Base-by-base conservation (phyloP, 2,888 invertebrate species). In the Eretmocerus hayati region DNA sequence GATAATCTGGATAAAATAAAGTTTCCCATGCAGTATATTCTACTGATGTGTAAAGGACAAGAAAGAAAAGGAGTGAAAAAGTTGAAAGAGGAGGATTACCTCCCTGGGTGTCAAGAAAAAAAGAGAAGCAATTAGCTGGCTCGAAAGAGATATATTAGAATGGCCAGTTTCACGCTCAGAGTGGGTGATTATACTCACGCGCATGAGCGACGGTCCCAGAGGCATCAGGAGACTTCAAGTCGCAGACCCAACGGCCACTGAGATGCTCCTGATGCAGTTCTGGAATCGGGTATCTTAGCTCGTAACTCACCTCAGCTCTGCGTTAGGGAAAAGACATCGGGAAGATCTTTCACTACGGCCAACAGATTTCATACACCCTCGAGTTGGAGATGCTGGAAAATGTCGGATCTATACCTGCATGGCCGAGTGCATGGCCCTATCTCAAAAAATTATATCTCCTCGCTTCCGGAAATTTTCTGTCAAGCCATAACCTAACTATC, bases 381-480 rank as follows among this genome's bases (percentile, higher is more conserved):
- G 35, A 21, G 20, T 22, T 32, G 38, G 42, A 46, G 42, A n/a
- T 39, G 46, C 42, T 41, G 42, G 50, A 46, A 46, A 46, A 46
- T 35, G 46, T 26, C 42, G 9, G 15, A n/a, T 15, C n/a, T n/a
- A n/a, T n/a, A n/a, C n/a, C n/a, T n/a, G n/a, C n/a, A n/a, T n/a
- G n/a, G n/a, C n/a, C n/a, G n/a, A n/a, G n/a, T n/a, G 5, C 33
- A 6, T 9, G 5, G 8, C 18, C 36, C 9, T 36, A 36, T 36
- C 23, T 9, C 18, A 11, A 53, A 57, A 66, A 65, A n/a, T n/a
- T 67, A 63, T 61, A 69, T 68, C 65, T 68, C 58, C 55, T 56
- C 61, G 64, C 61, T 67, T 69, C 70, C 70, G 69, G 67, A 69
- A 70, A 67, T 64, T 66, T 64, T 66, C 61, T 60, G 62, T 67